Base-by-base conservation (phyloP, 2,797 vertebrate species). In the Centropyge bicolor region DNA sequence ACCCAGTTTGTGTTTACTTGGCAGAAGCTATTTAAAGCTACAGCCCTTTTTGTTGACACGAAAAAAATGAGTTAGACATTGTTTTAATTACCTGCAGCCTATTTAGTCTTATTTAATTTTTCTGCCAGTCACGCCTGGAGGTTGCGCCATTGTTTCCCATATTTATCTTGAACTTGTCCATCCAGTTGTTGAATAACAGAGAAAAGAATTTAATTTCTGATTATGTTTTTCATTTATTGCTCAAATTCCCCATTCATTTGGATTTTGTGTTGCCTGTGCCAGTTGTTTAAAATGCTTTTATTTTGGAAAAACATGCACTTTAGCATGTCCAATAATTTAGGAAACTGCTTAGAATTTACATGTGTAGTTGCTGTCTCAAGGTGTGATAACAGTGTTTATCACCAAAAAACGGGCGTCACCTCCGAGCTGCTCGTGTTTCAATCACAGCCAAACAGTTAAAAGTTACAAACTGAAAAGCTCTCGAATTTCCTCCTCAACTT, bases 401-500 rank as follows among this genome's bases (percentile, higher is more conserved):
- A 52, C 17, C 66, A 43, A 63, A 63, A 45, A 54, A 20, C 9
- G 27, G 11, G 13, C 41, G 11, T 63, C n/a, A 22, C 31, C 20
- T 3, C 12, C 43, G 22, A 56, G 7, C 0, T 40, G 35, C 55
- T 56, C 64, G 3, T 59, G 6, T 65, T 77, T 63, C 20, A n/a
- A 8, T 57, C 17, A 40, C 17, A 56, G 36, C 60, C 6, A 67
- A 48, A 60, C 59, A 20, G 22, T 19, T 7, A 35, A 3, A 22
- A 55, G 59, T 24, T 22, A 20, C 13, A 64, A 66, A 62, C 14
- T 59, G 19, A 78, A 46, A 31, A 72, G 8, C 11, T 12, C 64
- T 52, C 3, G 2, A 31, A 61, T 68, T 48, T 57, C 17, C 14
- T 19, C 55, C 10, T 11, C 31, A 76, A 67, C 73, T 68, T 59